Percentiles rank a stretch among this genome's conserved stretches.
Conservation (phyloP, 2,113 vertebrate species). For the Anhinga anhinga region DNA sequence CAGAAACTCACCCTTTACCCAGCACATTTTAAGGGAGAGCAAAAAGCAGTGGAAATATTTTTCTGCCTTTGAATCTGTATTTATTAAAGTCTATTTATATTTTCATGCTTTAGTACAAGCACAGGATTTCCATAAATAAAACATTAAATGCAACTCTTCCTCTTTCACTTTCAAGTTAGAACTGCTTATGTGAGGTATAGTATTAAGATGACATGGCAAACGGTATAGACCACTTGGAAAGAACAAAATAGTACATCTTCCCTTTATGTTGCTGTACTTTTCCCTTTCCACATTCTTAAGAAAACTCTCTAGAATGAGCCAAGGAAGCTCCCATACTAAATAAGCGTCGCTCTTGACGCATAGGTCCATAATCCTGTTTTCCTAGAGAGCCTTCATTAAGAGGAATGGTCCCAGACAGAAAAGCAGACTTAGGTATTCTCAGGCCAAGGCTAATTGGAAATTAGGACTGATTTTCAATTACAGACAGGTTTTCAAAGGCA, state of each 20-base stretch:
- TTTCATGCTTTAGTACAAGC: neutral
- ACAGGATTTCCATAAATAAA: slow-evolving; percentile 40
- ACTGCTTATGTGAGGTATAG: neutral
- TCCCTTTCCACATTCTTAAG: neutral
- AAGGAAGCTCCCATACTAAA: neutral
- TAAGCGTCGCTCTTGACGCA: neutral
- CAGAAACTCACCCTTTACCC: neutral
- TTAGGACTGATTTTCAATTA: neutral
- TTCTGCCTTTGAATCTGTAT: neutral
- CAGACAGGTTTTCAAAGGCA: neutral
- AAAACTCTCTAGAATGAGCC: neutral
- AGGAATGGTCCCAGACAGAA: neutral
- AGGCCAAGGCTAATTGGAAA: neutral
- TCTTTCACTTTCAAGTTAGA: slow-evolving; percentile 14
- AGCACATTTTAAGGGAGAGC: neutral
- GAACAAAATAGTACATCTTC: neutral
- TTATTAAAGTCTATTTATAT: slow-evolving; percentile 20
- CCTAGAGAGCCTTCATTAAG: neutral
- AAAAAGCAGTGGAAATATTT: neutral
- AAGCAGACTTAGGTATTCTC: neutral
- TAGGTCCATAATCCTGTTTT: neutral
- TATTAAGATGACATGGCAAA: neutral
- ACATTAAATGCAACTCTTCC: slow-evolving; percentile 13
- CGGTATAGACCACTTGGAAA: neutral
- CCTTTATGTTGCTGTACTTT: neutral